These are phyloP conservation scores for Scolopax bukidnonensis DNA, from an alignment of 2,797 vertebrate genomes.

Conservation along the genomic window DNA sequence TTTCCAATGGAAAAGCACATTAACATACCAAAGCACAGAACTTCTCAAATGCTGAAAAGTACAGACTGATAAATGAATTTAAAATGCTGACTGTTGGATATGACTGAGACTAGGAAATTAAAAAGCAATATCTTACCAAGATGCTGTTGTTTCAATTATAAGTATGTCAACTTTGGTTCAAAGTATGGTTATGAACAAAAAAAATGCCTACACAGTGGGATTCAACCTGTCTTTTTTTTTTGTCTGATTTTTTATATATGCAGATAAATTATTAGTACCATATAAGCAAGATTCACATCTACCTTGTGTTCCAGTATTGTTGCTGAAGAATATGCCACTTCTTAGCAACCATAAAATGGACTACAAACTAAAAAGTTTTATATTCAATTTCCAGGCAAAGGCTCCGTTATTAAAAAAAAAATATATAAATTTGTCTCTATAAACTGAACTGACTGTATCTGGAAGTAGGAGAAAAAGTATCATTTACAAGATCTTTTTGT, in stretches of 20 bases:
- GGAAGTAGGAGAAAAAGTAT: not conserved
- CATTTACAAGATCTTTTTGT: not conserved
- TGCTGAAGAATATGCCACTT: not conserved
- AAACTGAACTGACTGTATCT: not conserved
- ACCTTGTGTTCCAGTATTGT: not conserved
- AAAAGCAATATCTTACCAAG: not conserved
- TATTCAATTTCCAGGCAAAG: not conserved
- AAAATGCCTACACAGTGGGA: not conserved
- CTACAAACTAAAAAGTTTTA: not conserved
- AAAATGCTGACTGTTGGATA: not conserved
- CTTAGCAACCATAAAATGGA: not conserved
- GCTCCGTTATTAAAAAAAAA: not conserved
- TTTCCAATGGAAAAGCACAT: not conserved
- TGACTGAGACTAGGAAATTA: not conserved
- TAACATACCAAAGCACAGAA: not conserved
- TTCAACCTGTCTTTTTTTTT: not conserved
- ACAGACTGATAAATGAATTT: slow-evolving; percentile 21
- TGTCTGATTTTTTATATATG: not conserved
- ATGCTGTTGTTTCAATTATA: not conserved
- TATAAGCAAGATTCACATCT: not conserved
- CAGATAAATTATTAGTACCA: not conserved
- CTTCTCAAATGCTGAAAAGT: not conserved
- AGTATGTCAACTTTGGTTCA: not conserved
- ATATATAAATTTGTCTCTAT: not conserved
- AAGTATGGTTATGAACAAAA: not conserved